phyloP scores from a whole-genome alignment of 2,888 invertebrate genomes.

The Zele albiditarsus region DNA sequence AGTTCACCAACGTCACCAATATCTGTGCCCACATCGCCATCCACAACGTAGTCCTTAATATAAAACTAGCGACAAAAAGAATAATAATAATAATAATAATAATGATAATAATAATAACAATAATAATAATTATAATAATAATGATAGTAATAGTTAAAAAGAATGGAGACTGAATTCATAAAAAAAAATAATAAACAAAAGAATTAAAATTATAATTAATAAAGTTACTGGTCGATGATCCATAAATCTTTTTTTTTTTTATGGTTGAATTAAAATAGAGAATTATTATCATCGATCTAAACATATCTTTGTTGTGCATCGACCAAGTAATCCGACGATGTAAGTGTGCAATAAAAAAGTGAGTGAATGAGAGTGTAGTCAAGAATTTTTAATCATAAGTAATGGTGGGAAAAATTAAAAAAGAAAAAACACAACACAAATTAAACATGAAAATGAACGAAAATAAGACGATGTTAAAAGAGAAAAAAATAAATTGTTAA shows the following conservation, averaged over 20 bases:
- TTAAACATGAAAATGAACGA: too few relatives aligned
- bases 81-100: slow-evolving; percentile 9
- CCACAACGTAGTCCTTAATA: slow-evolving; percentile 63
- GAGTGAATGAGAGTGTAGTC: slow-evolving; percentile 25
- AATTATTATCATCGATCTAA: slow-evolving; percentile 34
- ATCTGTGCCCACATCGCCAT: slow-evolving; percentile 66
- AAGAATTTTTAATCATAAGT: slow-evolving; percentile 9
- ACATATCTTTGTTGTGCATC: slow-evolving; percentile 9
- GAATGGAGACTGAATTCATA: slow-evolving; percentile 25
- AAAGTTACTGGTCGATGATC: slow-evolving; percentile 21
- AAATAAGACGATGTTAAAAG: background rate
- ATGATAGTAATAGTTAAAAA: slow-evolving; percentile 10
- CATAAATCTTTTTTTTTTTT: slow-evolving; percentile 11
- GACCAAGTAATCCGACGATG: slow-evolving; percentile 23
- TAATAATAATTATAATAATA: slow-evolving; percentile 1
- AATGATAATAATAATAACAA: background rate
- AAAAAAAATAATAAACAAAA: slow-evolving; percentile 2
- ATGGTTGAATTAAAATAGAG: slow-evolving; percentile 8
- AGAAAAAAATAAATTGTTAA: slow-evolving; percentile 20
- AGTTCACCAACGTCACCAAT: slow-evolving; percentile 64
- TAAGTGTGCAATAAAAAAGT: slow-evolving; percentile 38
- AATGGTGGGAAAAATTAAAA: slow-evolving; percentile 12
- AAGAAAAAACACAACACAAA: slow-evolving; percentile 13
- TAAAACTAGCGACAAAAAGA: background rate
- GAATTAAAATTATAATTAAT: background rate